Conservation (phyloP, 1,140 invertebrate species). For the Cotesia glomerata region DNA sequence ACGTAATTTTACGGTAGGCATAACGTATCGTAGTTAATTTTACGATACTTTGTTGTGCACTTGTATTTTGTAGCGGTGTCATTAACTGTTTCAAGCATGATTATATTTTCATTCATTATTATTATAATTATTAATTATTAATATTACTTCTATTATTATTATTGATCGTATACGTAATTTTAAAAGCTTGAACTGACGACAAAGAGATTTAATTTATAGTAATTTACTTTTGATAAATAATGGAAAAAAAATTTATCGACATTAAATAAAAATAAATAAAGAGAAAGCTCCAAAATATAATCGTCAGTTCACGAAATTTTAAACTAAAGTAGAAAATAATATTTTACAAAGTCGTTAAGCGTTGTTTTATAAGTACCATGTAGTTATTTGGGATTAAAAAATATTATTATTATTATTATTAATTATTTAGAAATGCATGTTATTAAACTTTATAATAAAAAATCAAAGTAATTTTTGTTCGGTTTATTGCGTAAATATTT, state of each 20-base stretch:
- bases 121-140: slow-evolving; percentile 14
- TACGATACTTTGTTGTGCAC: slow-evolving; percentile 43
- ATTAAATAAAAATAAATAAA: neutral
- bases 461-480: neutral
- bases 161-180: slow-evolving; percentile 1
- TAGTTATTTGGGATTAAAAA: neutral
- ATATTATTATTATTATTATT: neutral
- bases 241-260: no score
- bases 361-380: slow-evolving; percentile 4
- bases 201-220: slow-evolving; percentile 17
- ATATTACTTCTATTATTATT: neutral
- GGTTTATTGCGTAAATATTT: slow-evolving; percentile 25
- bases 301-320: slow-evolving; percentile 21
- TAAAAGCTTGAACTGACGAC: slow-evolving; percentile 46
- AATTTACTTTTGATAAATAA: no score
- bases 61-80: slow-evolving; percentile 45
- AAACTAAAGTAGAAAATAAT: neutral
- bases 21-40: slow-evolving; percentile 25
- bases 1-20: slow-evolving; percentile 28
- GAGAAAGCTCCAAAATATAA: neutral
- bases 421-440: slow-evolving; percentile 4
- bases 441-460: neutral
- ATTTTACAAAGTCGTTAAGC: slow-evolving; percentile 5
- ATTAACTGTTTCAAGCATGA: slow-evolving; percentile 39
- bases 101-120: slow-evolving; percentile 27